These are phyloP conservation scores for Lerema accius DNA, from an alignment of 1,140 invertebrate genomes.

Conservation along the genomic window DNA sequence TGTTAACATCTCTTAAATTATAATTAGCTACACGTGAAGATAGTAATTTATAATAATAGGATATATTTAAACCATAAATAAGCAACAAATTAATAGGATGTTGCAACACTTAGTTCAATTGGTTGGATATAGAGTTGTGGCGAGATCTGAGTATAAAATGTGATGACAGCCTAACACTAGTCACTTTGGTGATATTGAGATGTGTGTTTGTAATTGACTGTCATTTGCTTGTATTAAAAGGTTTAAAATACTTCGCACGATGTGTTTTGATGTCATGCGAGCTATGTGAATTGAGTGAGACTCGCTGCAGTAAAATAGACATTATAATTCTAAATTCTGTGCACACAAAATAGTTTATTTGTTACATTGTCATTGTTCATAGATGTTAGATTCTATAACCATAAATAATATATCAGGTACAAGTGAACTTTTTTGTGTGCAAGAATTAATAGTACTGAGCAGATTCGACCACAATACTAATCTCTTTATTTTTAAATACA, in stretches of 20 bases:
- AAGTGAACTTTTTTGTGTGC: too few species aligned
- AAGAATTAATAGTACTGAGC: too few species aligned
- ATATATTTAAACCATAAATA: conserved; percentile 2
- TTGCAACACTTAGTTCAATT: conserved; percentile 18
- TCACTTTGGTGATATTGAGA: conserved; percentile 25
- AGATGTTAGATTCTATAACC: too few species aligned
- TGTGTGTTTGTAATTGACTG: conserved; percentile 17
- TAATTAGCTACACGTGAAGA: neutral
- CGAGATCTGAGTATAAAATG: conserved; percentile 20
- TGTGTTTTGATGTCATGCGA: neutral
- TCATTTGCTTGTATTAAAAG: conserved; percentile 17
- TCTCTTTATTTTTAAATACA: too few species aligned
- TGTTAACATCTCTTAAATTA: neutral
- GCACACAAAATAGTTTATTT: too few species aligned
- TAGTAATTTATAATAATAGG: conserved; percentile 21
- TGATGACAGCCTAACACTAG: conserved; percentile 23
- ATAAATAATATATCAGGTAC: too few species aligned
- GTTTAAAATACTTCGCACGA: neutral
- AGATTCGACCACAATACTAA: too few species aligned
- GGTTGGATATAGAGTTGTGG: neutral
- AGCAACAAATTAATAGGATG: neutral
- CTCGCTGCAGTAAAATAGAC: neutral
- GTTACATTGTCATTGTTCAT: too few species aligned
- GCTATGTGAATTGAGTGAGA: neutral
- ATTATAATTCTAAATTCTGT: neutral